Percentiles rank a stretch among this genome's conserved stretches.
Conservation (phyloP, 2,797 vertebrate species). For the Tauraco hartlaubi region DNA sequence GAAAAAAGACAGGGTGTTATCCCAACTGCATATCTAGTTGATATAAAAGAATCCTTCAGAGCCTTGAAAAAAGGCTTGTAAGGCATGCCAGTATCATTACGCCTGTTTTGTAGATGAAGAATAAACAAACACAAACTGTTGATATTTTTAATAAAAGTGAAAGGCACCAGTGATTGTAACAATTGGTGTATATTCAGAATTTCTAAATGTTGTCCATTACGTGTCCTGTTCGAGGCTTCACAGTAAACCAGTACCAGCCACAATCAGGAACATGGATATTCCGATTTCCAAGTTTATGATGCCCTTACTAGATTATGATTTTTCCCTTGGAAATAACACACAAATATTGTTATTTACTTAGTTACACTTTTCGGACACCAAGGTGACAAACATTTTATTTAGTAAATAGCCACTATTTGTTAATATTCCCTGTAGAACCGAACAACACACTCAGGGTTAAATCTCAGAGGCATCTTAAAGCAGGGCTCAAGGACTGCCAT, state of each 20-base stretch:
- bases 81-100: background rate
- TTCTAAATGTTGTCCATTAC: background rate
- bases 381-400: background rate
- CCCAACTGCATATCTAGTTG: background rate
- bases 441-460: background rate
- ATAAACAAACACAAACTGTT: background rate
- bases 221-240: background rate
- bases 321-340: background rate
- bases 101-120: background rate
- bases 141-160: background rate
- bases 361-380: rapidly evolving
- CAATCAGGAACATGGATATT: background rate
- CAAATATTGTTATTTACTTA: background rate
- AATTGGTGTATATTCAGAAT: background rate
- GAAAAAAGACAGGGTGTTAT: background rate
- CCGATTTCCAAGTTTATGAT: background rate
- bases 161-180: background rate
- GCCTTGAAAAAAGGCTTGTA: background rate
- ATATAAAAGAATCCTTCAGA: background rate
- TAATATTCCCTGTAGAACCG: background rate
- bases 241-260: background rate
- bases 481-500: background rate
- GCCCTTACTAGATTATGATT: background rate
- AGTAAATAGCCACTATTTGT: background rate
- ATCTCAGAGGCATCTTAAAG: background rate